Evolutionary conservation across 2,888 invertebrate genomes (phyloP).

Genomic region (Steinernema hermaphroditum): DNA sequence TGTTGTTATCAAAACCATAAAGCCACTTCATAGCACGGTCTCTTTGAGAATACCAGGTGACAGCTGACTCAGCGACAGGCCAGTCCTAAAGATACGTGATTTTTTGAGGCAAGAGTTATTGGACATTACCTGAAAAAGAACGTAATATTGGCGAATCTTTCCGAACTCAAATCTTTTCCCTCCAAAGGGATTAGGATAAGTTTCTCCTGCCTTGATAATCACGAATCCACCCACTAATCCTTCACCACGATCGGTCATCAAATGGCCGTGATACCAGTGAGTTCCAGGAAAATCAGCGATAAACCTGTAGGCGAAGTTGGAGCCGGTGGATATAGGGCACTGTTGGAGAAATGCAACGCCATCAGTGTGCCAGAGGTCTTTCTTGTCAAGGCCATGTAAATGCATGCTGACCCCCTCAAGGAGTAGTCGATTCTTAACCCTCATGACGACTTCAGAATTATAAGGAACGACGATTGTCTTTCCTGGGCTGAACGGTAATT

Average conservation of each 20-base stretch:
- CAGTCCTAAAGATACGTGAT: conserved; percentile 43
- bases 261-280: conserved; percentile 60
- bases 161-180: conserved; percentile 32
- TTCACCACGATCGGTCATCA: conserved; percentile 60
- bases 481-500: conserved; percentile 52
- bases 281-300: conserved; percentile 62
- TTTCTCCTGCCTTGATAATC: conserved; percentile 34
- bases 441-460: conserved; percentile 54
- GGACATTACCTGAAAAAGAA: conserved; percentile 51
- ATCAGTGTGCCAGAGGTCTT: conserved; percentile 58
- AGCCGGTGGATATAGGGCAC: conserved; percentile 57
- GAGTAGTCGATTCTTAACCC: conserved; percentile 55
- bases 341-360: conserved; percentile 62
- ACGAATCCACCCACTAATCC: conserved; percentile 60
- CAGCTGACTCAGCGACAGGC: conserved; percentile 42
- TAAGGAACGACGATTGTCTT: conserved; percentile 57
- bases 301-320: conserved; percentile 57
- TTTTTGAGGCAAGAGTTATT: neutral
- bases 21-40: conserved; percentile 55
- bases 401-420: conserved; percentile 58
- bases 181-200: conserved; percentile 26
- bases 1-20: conserved; percentile 46
- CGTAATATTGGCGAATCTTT: conserved; percentile 50
- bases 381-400: conserved; percentile 62
- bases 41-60: conserved; percentile 49